A percentile compares a stretch with the other conserved stretches of the same genome.
These are phyloP conservation scores for Tetragonula carbonaria DNA, from an alignment of 2,888 invertebrate species.

Conservation along the genomic window DNA sequence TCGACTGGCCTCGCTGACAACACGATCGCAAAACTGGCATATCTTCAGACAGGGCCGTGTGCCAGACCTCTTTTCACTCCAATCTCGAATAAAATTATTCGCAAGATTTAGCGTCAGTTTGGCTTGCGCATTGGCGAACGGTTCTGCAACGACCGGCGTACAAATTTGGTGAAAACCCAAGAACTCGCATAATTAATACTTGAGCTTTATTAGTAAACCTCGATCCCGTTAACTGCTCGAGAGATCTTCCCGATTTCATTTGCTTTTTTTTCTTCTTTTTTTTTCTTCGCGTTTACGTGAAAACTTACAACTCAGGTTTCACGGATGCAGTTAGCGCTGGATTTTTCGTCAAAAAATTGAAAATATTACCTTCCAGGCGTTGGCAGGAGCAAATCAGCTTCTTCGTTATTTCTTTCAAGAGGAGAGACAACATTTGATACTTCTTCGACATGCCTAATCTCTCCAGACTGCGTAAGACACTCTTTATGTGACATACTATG, in stretches of 20 bases:
- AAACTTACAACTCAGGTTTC: not conserved
- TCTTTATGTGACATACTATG: constrained; percentile 22
- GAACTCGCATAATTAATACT: constrained; percentile 22
- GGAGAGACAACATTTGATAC: constrained; percentile 26
- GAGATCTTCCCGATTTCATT: not conserved
- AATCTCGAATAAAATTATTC: constrained; percentile 58
- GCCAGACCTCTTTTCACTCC: constrained; percentile 38
- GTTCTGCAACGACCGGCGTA: constrained; percentile 36
- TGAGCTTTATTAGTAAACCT: constrained; percentile 14
- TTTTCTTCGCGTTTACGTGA: not conserved
- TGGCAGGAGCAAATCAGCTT: constrained; percentile 18
- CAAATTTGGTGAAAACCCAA: constrained; percentile 30
- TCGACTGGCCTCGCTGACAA: constrained; percentile 37
- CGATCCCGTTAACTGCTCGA: constrained; percentile 30
- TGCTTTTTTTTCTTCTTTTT: not conserved
- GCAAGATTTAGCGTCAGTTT: constrained; percentile 47
- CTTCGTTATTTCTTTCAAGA: constrained; percentile 43
- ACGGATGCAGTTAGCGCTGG: not conserved
- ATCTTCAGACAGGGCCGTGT: constrained; percentile 29
- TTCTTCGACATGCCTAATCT: constrained; percentile 19
- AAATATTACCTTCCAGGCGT: constrained; percentile 36
- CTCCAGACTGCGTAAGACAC: constrained; percentile 23
- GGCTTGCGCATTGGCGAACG: constrained; percentile 21
- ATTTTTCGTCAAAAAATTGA: not conserved
- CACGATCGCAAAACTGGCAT: constrained; percentile 56